A percentile compares a stretch with the other conserved stretches of the same genome.
Evolutionary conservation across 64 coral and sea anemone species (phyloP).

Genomic region (Exaiptasia diaphana): DNA sequence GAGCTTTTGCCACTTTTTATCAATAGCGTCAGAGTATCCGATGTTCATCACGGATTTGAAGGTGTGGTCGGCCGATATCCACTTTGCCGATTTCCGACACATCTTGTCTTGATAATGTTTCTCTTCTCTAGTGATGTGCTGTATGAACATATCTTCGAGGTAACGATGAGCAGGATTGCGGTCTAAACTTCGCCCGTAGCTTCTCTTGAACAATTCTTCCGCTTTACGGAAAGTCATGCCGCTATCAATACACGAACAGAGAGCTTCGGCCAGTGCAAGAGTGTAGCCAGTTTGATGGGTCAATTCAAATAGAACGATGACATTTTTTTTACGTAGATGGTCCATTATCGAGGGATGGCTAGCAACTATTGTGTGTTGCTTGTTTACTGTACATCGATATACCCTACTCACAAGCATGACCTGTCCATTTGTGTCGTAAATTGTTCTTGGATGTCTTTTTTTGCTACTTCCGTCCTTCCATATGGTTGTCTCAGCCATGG

Average conservation of each 20-base stretch:
- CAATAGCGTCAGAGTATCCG: constrained; percentile 16
- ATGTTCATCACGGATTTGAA: constrained; percentile 47
- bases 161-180: no score
- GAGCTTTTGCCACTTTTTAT: constrained; percentile 19
- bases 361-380: not conserved
- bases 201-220: no score
- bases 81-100: constrained; percentile 4
- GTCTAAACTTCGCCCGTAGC: no score
- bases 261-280: not conserved
- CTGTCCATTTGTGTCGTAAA: not conserved
- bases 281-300: not conserved
- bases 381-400: not conserved
- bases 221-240: not conserved
- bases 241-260: not conserved
- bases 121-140: no score
- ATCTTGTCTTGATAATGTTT: not conserved
- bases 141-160: no score
- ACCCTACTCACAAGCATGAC: not conserved
- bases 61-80: constrained; percentile 46
- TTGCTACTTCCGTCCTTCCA: not conserved
- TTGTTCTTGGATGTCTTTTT: not conserved
- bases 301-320: not conserved
- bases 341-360: not conserved
- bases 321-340: not conserved
- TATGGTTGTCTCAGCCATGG: not conserved